Base-by-base conservation (phyloP, 2,888 invertebrate genomes). In the Cerastis rubricosa region DNA sequence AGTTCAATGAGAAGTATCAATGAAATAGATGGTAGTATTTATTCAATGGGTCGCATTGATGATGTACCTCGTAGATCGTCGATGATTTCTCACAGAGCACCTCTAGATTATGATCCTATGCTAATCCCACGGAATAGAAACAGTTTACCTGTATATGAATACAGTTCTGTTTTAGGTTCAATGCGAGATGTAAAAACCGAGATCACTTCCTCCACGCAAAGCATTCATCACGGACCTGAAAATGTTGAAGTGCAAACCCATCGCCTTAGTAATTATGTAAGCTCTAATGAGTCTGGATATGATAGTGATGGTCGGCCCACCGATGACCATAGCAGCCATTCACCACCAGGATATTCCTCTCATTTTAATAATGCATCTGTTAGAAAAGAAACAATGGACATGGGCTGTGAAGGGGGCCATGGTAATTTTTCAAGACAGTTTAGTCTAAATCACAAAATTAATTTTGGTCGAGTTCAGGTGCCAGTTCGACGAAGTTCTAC, bases 261-360 rank as follows among this genome's bases (percentile, higher is more conserved):
- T 94, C 97, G 97, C 88, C 94, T 97, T 89, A 97, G 97, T 92
- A 98, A 98, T 94, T 98, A 98, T 93, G 97, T 98, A 70, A 98
- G 98, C 94, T 98, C 98, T 66, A 98, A 98, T 93, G 98, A 98
- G 94, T 98, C 98, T 69, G 98, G 98, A 63, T 98, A 98, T 92
- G 98, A 98, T 91, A 98, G 98, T 93, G 98, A 98, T 92, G 98
- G 98, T 71, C 97, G 97, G 83, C 97, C 97, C 59, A 97, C 96
- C 71, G 97, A 97, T 86, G 97, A 97, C 89, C 96, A 97, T 81
- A 96, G 95, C 85, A 97, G 95, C 89, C 95, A 97, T 88, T 97
- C 96, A 40, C 97, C 97, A 57, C 97, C 97, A 78, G 96, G 96
- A 70, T 97, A 97, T 89, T 95, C 96, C 65, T 96, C 85, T 91